Evolutionary conservation across 1,140 invertebrate species (phyloP), one percentile per base, ranked within the genome.

Genomic region (Papilio polytes): DNA sequence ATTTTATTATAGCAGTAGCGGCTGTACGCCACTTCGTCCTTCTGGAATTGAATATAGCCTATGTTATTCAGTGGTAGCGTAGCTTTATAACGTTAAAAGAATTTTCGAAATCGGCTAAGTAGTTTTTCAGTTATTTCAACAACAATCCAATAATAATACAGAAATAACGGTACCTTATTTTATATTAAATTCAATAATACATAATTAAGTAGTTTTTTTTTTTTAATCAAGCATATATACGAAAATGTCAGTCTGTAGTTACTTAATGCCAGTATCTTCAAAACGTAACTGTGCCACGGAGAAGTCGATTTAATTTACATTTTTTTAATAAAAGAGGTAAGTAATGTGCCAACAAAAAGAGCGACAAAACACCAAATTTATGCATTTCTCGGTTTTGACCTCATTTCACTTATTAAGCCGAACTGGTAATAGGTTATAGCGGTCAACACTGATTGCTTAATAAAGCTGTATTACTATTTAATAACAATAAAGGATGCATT

Each of bases 241-340:
- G 36, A 31, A 31, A 36, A 36, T 18, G 63, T 63, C 9, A 31
- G 59, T 26, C 15, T n/a, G n/a, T 56, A 13, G 15, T 0, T 63
- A 63, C 59, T 22, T 70, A 70, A 31, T 26, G 59, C 22, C 20
- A 70, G 26, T 70, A 31, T 70, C 26, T 66, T 70, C 63, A 70
- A 70, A 12, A 70, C 20, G 63, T 70, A 70, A 70, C 63, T 70
- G 63, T 70, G 63, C 15, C 63, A 70, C 63, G 63, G 63, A 70
- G 63, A 70, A 70, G 63, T 70, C 63, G 26, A 70, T 70, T 70
- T 70, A 70, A 70, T 70, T 70, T 70, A 36, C 63, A 70, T 70
- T 70, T 70, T 66, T 70, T 70, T 70, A 70, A 70, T 70, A 70
- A 70, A 70, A 70, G 63, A 70, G 63, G 63, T 70, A 66, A 66